Conservation (phyloP, 2,888 invertebrate genomes). For the Philereme vetulata region DNA sequence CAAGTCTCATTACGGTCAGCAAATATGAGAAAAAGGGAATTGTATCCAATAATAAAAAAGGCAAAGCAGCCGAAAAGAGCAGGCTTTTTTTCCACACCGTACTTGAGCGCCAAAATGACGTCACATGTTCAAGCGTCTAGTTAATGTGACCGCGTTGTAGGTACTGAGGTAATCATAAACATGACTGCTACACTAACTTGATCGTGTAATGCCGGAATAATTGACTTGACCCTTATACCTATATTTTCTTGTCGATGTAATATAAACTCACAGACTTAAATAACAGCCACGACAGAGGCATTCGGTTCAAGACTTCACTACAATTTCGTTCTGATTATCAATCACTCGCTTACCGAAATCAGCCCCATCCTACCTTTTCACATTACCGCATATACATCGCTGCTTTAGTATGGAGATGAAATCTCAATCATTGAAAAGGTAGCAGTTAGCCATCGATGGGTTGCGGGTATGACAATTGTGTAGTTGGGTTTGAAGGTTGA, state of each 20-base stretch:
- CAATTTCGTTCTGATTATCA: conserved; percentile 50
- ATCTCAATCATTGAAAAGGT: background rate
- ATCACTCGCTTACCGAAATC: conserved; percentile 43
- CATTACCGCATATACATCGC: conserved; percentile 18
- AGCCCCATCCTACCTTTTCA: conserved; percentile 5
- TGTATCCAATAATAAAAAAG: too few relatives aligned
- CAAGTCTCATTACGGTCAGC: too few relatives aligned
- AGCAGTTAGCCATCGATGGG: conserved; percentile 12
- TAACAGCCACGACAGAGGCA: conserved; percentile 38
- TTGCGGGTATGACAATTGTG: conserved; percentile 3
- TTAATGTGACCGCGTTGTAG: too few relatives aligned
- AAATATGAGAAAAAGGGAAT: too few relatives aligned
- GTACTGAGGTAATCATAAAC: too few relatives aligned
- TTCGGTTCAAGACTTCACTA: conserved; percentile 46
- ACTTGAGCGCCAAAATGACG: too few relatives aligned
- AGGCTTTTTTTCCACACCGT: too few relatives aligned
- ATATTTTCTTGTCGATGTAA: background rate
- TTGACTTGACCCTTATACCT: too few relatives aligned
- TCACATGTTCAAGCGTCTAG: too few relatives aligned
- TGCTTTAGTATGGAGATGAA: background rate
- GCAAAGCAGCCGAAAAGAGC: too few relatives aligned
- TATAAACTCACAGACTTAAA: background rate
- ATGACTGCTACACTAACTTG: too few relatives aligned
- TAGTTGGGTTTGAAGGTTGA: conserved; percentile 5
- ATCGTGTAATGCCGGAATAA: too few relatives aligned